A percentile compares a stretch with the other conserved stretches of the same genome.
Conservation (phyloP, 2,113 vertebrate genomes). For the Eira barbara region DNA sequence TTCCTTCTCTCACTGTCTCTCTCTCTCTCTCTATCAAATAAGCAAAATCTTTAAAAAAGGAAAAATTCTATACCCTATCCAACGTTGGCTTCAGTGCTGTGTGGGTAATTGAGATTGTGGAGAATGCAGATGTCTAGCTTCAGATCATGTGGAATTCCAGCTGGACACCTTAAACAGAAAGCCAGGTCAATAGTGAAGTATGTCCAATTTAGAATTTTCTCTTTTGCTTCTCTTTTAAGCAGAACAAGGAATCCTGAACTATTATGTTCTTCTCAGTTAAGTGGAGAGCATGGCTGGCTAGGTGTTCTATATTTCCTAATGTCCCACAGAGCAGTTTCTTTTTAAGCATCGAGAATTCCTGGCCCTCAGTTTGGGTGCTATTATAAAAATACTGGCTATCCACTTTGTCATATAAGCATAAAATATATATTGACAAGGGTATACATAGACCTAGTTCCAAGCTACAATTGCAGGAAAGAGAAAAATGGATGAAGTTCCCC, state of each 20-base stretch:
- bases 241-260: neutral
- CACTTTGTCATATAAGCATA: neutral
- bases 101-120: neutral
- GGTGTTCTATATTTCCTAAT: neutral
- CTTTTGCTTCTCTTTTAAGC: neutral
- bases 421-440: neutral
- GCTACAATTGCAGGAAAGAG: neutral
- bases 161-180: neutral
- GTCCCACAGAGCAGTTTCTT: neutral
- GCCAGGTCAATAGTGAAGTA: neutral
- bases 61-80: neutral
- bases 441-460: neutral
- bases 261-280: slow-evolving; percentile 14
- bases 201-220: neutral
- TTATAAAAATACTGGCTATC: neutral
- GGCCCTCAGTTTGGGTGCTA: neutral
- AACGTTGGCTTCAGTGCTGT: neutral
- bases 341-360: neutral
- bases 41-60: too few relatives aligned
- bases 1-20: too few relatives aligned
- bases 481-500: neutral
- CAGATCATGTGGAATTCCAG: neutral
- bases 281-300: neutral
- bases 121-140: neutral
- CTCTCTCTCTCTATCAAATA: too few relatives aligned